A percentile compares a stretch with the other conserved stretches of the same genome.
These are phyloP conservation scores for Microcebus lehilahytsara DNA, from an alignment of 2,113 vertebrate genomes.

Conservation along the genomic window DNA sequence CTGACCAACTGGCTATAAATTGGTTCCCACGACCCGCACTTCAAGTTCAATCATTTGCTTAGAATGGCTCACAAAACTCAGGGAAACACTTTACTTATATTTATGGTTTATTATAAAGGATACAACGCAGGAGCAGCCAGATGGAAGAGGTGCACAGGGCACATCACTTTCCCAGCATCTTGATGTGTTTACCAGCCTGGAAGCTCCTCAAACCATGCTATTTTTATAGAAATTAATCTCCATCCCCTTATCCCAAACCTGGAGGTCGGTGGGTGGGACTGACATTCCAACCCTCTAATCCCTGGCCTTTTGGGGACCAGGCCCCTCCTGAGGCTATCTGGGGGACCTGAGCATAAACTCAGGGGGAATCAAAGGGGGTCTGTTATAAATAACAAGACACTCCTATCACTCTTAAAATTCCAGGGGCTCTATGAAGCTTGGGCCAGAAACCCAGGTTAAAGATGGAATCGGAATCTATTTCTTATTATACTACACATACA, in stretches of 20 bases:
- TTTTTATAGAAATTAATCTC: background rate
- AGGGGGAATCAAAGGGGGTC: background rate
- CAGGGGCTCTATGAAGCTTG: background rate
- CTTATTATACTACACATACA: background rate
- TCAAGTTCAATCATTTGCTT: background rate
- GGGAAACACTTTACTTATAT: background rate
- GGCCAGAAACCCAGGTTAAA: background rate
- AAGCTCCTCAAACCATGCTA: background rate
- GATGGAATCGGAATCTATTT: background rate
- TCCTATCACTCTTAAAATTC: background rate
- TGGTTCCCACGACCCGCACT: background rate
- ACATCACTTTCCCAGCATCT: background rate
- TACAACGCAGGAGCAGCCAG: background rate
- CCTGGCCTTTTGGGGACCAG: background rate
- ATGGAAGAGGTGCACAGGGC: background rate
- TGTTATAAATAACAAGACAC: background rate
- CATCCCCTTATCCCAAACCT: too few relatives aligned
- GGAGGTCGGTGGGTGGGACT: background rate
- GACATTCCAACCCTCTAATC: background rate
- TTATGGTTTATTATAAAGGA: background rate
- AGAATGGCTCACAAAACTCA: background rate
- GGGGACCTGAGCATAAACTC: background rate
- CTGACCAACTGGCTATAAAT: background rate
- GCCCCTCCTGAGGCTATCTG: background rate
- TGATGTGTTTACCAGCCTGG: background rate